These are phyloP conservation scores for Ormyrus pomaceus DNA, from an alignment of 2,888 invertebrate genomes.

Conservation along the genomic window DNA sequence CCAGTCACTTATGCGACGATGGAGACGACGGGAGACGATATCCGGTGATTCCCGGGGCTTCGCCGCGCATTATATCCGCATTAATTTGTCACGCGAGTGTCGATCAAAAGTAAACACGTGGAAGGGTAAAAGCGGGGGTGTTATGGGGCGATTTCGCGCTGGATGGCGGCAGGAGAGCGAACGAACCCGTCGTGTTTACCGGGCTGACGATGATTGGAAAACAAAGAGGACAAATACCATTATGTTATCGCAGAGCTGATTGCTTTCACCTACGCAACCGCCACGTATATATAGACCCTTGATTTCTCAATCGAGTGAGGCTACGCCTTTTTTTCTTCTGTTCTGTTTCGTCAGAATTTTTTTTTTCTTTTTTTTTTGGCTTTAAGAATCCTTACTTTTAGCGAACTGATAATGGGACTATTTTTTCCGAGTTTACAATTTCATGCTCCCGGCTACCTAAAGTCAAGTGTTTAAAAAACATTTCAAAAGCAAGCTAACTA, in stretches of 20 bases:
- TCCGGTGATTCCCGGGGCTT: background rate
- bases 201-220: conserved; percentile 42
- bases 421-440: no score
- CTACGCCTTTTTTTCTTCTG: background rate
- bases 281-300: background rate
- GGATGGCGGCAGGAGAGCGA: no score
- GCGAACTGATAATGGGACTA: no score
- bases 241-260: conserved; percentile 34
- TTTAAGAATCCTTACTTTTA: no score
- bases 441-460: no score
- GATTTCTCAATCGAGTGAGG: conserved; percentile 32
- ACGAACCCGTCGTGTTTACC: conserved; percentile 2
- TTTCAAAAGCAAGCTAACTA: no score
- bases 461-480: no score
- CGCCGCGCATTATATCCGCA: conserved; percentile 23
- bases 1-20: background rate
- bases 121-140: background rate
- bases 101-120: conserved; percentile 46
- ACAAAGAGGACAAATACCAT: conserved; percentile 39
- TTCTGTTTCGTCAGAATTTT: background rate
- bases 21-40: background rate
- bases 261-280: conserved; percentile 8
- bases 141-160: background rate
- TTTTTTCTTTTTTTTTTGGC: background rate
- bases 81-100: conserved; percentile 19